Conservation (phyloP, 2,888 invertebrate genomes). For the Furcula furcula region DNA sequence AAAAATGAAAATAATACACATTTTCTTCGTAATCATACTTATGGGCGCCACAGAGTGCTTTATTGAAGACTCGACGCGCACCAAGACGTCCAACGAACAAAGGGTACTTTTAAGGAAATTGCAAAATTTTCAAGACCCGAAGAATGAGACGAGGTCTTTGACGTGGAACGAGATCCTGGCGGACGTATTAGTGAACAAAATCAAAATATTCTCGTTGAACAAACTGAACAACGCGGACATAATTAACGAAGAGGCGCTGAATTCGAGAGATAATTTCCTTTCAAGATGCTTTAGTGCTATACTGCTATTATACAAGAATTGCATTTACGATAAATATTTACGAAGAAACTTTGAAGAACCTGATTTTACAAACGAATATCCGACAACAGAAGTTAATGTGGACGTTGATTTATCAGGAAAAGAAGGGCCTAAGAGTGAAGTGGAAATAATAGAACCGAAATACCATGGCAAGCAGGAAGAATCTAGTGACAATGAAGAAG, state of each 20-base stretch:
- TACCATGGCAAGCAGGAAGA: slow-evolving; percentile 47
- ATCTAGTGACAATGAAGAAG: slow-evolving; percentile 11
- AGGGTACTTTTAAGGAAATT: slow-evolving; percentile 61
- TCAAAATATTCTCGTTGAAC: slow-evolving; percentile 52
- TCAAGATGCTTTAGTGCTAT: slow-evolving; percentile 47
- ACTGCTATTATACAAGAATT: slow-evolving; percentile 51
- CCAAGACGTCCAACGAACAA: slow-evolving; percentile 44
- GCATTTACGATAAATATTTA: slow-evolving; percentile 46
- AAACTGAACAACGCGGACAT: slow-evolving; percentile 29
- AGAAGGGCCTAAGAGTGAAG: slow-evolving; percentile 51
- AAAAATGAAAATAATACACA: slow-evolving; percentile 56
- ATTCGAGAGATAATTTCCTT: slow-evolving; percentile 25
- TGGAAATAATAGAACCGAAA: slow-evolving; percentile 59
- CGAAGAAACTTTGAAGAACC: slow-evolving; percentile 17
- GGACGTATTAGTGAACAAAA: slow-evolving; percentile 58
- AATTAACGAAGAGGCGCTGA: slow-evolving; percentile 19
- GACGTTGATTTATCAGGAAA: slow-evolving; percentile 17
- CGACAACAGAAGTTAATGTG: slow-evolving; percentile 15
- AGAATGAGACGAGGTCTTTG: slow-evolving; percentile 41
- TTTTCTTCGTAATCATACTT: slow-evolving; percentile 51
- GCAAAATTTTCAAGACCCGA: slow-evolving; percentile 49
- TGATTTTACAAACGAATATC: slow-evolving; percentile 1
- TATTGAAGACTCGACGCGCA: slow-evolving; percentile 32
- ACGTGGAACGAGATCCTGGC: slow-evolving; percentile 69
- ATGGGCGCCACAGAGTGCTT: slow-evolving; percentile 43